Evolutionary conservation across 2,113 vertebrate genomes (phyloP), one percentile per base, ranked within the genome.

Genomic region (Mixornis gularis): DNA sequence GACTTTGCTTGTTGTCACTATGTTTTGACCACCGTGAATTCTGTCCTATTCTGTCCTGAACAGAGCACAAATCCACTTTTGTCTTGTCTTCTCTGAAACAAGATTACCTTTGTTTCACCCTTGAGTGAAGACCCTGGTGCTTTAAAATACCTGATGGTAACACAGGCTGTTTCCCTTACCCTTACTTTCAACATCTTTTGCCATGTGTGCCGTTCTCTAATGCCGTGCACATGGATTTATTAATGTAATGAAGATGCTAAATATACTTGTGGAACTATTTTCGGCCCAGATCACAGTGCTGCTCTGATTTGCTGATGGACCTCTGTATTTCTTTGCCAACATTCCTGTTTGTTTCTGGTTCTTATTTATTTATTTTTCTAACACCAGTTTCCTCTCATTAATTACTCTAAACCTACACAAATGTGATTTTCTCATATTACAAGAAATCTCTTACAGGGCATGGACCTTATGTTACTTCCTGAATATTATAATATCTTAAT

Each of bases 341-440:
- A 92, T 89, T 94, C 80, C 70, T 87, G 26, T 14, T 18, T 76
- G 58, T 82, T 89, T 89, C 90, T 94, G 26, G 38, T 90, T 89
- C 80, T 90, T 90, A 83, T 69, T 94, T 92, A 79, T 93, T 92
- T 92, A 71, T 94, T 93, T 95, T 92, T 82, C 80, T 81, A 87
- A 85, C 62, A 53, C 38, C 89, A 36, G 32, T 84, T 96, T 94
- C 79, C 85, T 83, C 48, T 90, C 53, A 51, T 82, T 94, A 95
- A 82, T 95, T 65, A 65, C 34, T 65, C 77, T 76, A 72, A 94
- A 84, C 32, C n/a, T 72, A 82, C 58, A 87, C 70, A 72, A 87
- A 95, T 76, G 29, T 62, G 38, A 92, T 86, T 90, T 86, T 93
- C 77, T 89, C 49, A 49, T 89, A 48, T 68, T 89, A 84, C 48